phyloP scores from a whole-genome alignment of 2,797 vertebrate genomes.

The Spinus olivaceus region DNA sequence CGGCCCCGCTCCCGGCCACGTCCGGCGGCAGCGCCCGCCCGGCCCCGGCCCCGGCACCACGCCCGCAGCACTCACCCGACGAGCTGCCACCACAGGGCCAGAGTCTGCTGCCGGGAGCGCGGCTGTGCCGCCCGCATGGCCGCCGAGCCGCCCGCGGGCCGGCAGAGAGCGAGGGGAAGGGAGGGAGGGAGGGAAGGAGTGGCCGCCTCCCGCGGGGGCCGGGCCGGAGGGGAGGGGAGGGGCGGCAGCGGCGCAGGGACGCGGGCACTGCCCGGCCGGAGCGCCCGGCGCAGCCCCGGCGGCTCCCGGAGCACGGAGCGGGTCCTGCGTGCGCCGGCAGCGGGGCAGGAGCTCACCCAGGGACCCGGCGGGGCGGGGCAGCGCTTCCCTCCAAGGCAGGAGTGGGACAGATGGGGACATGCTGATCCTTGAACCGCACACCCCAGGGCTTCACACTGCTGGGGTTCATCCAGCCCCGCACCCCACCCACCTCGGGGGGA shows the following conservation, averaged over 20 bases:
- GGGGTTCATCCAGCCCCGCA: neutral
- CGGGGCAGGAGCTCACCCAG: neutral
- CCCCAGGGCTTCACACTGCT: rapidly evolving
- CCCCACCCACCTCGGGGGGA: too few relatives aligned
- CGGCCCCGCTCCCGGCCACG: neutral
- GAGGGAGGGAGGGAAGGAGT: neutral
- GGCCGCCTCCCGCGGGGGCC: neutral
- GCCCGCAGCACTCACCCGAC: neutral
- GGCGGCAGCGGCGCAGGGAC: too few relatives aligned
- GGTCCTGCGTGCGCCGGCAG: neutral
- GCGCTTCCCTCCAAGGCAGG: neutral
- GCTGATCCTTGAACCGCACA: rapidly evolving
- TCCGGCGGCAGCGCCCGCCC: too few relatives aligned
- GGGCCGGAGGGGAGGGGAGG: neutral
- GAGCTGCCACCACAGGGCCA: neutral
- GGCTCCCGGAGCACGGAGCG: neutral
- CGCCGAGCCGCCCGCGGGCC: neutral
- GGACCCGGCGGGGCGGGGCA: neutral
- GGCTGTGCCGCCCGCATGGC: neutral
- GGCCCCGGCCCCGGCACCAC: neutral
- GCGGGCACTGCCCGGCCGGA: too few relatives aligned
- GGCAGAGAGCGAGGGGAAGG: neutral
- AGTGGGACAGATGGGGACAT: neutral
- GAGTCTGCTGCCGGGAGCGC: neutral
- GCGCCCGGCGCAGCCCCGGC: too few relatives aligned